Conservation (phyloP, 2,888 invertebrate genomes). For the Leucania comma region DNA sequence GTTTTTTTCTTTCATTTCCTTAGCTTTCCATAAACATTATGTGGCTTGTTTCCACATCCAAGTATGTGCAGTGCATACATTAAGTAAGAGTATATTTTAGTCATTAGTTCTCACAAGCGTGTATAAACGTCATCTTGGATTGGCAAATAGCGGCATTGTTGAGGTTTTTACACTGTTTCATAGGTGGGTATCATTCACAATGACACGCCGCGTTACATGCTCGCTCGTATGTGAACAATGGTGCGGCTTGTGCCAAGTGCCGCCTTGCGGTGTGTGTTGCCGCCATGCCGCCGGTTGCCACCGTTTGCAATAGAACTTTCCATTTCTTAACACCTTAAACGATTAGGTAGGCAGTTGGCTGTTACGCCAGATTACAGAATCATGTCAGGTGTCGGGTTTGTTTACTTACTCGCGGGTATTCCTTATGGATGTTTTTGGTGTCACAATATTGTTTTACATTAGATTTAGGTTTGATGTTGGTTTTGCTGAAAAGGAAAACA, state of each 20-base stretch:
- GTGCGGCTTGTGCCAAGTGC: slow-evolving; percentile 72
- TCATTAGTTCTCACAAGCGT: slow-evolving; percentile 70
- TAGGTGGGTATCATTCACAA: slow-evolving; percentile 73
- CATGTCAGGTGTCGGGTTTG: slow-evolving; percentile 34
- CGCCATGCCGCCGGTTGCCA: slow-evolving; percentile 19
- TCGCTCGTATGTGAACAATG: slow-evolving; percentile 78
- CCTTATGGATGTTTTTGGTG: slow-evolving; percentile 13
- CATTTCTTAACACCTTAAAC: slow-evolving; percentile 71
- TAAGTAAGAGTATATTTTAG: slow-evolving; percentile 41
- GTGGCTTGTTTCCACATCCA: slow-evolving; percentile 28
- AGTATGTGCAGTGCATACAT: slow-evolving; percentile 30
- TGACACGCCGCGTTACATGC: slow-evolving; percentile 78
- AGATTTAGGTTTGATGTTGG: neutral
- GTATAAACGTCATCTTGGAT: slow-evolving; percentile 68
- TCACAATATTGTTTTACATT: slow-evolving; percentile 1
- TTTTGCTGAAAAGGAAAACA: neutral
- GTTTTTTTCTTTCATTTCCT: slow-evolving; percentile 20
- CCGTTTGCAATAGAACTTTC: slow-evolving; percentile 68
- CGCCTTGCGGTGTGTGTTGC: slow-evolving; percentile 20
- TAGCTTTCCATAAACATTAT: slow-evolving; percentile 26
- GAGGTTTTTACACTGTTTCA: slow-evolving; percentile 74
- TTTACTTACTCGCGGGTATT: slow-evolving; percentile 28
- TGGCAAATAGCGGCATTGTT: slow-evolving; percentile 82
- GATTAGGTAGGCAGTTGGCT: slow-evolving; percentile 50
- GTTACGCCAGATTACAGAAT: slow-evolving; percentile 54